Conservation (phyloP, 2,113 vertebrate species). For the Labrus mixtus region DNA sequence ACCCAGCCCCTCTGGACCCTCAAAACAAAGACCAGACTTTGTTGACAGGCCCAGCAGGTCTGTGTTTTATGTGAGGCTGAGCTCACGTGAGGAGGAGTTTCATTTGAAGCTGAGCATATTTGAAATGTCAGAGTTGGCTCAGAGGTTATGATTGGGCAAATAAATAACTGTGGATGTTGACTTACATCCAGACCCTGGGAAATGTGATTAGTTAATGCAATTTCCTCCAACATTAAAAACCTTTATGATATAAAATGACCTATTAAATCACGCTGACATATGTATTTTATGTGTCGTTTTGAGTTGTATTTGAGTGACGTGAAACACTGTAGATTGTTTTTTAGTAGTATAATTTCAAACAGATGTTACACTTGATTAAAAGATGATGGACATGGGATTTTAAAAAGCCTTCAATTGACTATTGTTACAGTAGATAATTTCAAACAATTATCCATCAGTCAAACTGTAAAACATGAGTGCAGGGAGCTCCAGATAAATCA, state of each 20-base stretch:
- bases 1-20: constrained; percentile 30
- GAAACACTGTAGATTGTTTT: constrained; percentile 29
- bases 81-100: constrained; percentile 55
- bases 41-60: constrained; percentile 47
- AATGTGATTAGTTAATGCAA: constrained; percentile 10
- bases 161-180: constrained; percentile 44
- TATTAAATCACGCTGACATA: constrained; percentile 4
- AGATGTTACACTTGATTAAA: constrained; percentile 25
- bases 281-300: constrained; percentile 16
- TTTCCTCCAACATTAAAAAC: constrained; percentile 2
- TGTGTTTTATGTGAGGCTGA: constrained; percentile 50
- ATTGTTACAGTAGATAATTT: constrained; percentile 4
- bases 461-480: background rate
- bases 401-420: background rate
- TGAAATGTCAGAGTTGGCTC: constrained; percentile 47
- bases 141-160: constrained; percentile 20
- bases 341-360: constrained; percentile 50
- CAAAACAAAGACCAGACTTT: constrained; percentile 58
- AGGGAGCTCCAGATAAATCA: background rate
- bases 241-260: constrained; percentile 7
- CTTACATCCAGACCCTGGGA: constrained; percentile 32
- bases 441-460: constrained; percentile 7
- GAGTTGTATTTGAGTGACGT: constrained; percentile 18
- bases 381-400: constrained; percentile 1
- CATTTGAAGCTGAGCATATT: constrained; percentile 36